Conservation (phyloP, 2,888 invertebrate genomes). For the Nebria salina region DNA sequence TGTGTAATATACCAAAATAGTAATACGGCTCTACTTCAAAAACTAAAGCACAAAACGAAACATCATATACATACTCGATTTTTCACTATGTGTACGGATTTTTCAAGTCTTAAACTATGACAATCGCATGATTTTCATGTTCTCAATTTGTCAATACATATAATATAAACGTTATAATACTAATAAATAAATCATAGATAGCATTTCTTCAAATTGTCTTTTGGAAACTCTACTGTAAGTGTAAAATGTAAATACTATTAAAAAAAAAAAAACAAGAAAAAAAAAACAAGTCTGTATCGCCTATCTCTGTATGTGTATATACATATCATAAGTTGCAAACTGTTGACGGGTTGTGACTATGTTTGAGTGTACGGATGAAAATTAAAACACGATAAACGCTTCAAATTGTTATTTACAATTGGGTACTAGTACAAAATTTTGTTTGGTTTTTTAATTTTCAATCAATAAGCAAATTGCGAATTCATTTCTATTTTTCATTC, state of each 20-base stretch:
- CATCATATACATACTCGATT: slow-evolving; percentile 35
- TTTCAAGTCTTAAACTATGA: slow-evolving; percentile 41
- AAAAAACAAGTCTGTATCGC: slow-evolving; percentile 33
- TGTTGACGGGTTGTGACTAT: slow-evolving; percentile 34
- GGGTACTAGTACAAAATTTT: neutral
- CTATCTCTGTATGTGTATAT: slow-evolving; percentile 37
- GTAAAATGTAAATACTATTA: slow-evolving; percentile 34
- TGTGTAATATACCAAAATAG: neutral
- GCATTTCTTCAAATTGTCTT: slow-evolving; percentile 46
- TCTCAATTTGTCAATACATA: slow-evolving; percentile 46
- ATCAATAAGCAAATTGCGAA: neutral
- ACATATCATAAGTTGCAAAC: slow-evolving; percentile 43
- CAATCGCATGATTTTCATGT: slow-evolving; percentile 43
- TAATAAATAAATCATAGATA: slow-evolving; percentile 38
- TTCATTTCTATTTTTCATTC: neutral
- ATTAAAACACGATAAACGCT: neutral
- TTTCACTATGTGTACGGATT: slow-evolving; percentile 4
- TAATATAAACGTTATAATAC: slow-evolving; percentile 39
- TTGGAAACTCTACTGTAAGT: slow-evolving; percentile 45
- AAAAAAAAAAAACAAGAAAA: slow-evolving; percentile 31
- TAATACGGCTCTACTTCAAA: neutral
- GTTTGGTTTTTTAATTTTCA: neutral
- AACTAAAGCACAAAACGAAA: neutral
- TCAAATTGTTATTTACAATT: neutral
- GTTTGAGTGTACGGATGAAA: neutral